Conservation (phyloP, 2,113 vertebrate genomes). For the Mus musculus region GRCm39 chr7:69472501-69473000, state of each 20-base stretch:
- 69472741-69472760: neutral
- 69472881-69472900: neutral
- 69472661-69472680: neutral
- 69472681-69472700: neutral
- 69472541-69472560: neutral
- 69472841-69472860: neutral
- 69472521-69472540: neutral
- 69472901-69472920: neutral
- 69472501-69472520: neutral
- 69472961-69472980: constrained; percentile 35
- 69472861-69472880: neutral
- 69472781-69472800: neutral
- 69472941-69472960: neutral
- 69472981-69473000: neutral
- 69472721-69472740: neutral
- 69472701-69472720: neutral
- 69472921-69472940: neutral
- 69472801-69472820: neutral
- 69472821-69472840: neutral
- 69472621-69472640: neutral
- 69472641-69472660: neutral
- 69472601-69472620: neutral
- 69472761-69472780: neutral
- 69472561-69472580: neutral
- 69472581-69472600: neutral